A percentile compares a stretch with the other conserved stretches of the same genome.
phyloP scores from a whole-genome alignment of 2,797 vertebrate genomes.

The Darevskia mixta region DNA sequence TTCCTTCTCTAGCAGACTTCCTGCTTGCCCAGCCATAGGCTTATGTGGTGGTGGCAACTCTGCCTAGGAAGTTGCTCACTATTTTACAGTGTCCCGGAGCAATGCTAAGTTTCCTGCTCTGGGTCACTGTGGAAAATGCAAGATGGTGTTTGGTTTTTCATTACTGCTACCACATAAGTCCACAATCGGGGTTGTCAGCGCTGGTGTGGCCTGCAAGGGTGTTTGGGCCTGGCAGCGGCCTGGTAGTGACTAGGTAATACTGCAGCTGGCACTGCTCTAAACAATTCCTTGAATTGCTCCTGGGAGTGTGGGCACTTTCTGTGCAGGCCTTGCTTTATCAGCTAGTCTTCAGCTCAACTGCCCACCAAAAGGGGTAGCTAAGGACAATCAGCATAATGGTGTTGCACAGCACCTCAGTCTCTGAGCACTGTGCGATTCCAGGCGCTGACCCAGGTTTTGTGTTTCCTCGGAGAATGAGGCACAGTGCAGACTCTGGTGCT shows the following conservation, averaged over 20 bases:
- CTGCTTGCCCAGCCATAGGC: too few relatives aligned
- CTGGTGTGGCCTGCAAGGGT: too few relatives aligned
- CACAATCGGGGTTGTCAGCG: not conserved
- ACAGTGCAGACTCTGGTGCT: too few relatives aligned
- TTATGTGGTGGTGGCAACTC: too few relatives aligned
- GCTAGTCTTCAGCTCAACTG: not conserved
- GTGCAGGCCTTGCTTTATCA: not conserved
- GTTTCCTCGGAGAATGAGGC: too few relatives aligned
- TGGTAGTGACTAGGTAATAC: too few relatives aligned
- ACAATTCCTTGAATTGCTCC: not conserved
- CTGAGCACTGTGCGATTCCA: too few relatives aligned
- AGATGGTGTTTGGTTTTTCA: not conserved
- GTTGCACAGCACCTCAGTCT: too few relatives aligned
- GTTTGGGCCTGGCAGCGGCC: not conserved
- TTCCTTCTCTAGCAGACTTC: not conserved
- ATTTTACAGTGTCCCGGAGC: not conserved
- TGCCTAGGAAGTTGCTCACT: not conserved
- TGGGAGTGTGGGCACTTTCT: not conserved
- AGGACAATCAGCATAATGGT: too few relatives aligned
- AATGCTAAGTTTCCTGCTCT: not conserved
- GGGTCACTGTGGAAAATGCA: not conserved
- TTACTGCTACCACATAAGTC: not conserved
- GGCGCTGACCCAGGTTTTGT: too few relatives aligned
- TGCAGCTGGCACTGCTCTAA: not conserved
- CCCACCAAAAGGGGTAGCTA: not conserved